Base-by-base conservation (phyloP, 2,888 invertebrate genomes). In the Caenorhabditis sinica region DNA sequence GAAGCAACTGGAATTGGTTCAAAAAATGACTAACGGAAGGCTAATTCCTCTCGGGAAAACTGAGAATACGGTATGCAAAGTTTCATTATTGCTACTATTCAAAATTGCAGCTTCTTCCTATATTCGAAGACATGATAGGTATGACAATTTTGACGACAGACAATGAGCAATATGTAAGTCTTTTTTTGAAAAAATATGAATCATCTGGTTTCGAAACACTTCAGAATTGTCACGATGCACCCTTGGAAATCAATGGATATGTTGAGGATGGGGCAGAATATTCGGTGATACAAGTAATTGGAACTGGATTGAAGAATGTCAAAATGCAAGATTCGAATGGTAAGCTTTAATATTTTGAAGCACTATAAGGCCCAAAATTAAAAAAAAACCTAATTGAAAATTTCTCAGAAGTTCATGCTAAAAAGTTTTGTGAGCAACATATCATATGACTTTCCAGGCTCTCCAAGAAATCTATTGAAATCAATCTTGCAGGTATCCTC, bases 11-110 rank as follows among this genome's bases (percentile, higher is more conserved):
- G 82, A 83, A 60, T 33, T 83, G 33, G 43, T 77, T 45, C 76
- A 68, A 20, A 76, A 73, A 60, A 77, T 73, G 73, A 61, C 72
- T 23, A 83, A 77, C 20, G 82, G 82, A 20, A 40, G 82, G 25
- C n/a, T 77, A 11, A 77, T 83, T 53, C 82, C 82, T 15, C 11
- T 83, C 5, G 13, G n/a, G 15, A 65, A 53, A 6, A 66, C 5
- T 9, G 80, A 81, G 28, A 25, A 45, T 6, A 51, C 73, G 3
- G 79, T 79, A 63, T 28, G 68, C 28, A 28, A 66, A 45, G 8
- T 2, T 9, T 13, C 11, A 8, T n/a, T n/a, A n/a, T n/a, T n/a
- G n/a, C n/a, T n/a, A 49, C 20, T 36, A 28, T 17, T 69, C 49
- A 13, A 6, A 23, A 56, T 40, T 53, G 17, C 66, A 72, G 66